phyloP scores from a whole-genome alignment of 2,113 vertebrate species.

The Lepus timidus region DNA sequence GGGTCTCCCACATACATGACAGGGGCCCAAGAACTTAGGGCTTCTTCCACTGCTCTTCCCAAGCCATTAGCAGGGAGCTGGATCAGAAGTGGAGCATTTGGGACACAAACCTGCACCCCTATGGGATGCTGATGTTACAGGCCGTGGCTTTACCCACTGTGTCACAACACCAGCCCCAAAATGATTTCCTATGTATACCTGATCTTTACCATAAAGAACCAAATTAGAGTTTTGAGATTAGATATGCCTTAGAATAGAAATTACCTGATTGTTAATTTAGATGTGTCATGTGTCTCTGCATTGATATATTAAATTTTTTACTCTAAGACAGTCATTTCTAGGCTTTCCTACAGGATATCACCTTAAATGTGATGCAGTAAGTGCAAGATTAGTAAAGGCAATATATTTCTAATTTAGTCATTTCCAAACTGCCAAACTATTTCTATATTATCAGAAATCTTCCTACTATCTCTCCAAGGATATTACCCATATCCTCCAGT shows the following conservation, averaged over 20 bases:
- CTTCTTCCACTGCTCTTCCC: no score
- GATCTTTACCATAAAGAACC: neutral
- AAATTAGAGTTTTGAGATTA: slow-evolving; percentile 26
- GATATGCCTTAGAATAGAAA: slow-evolving; percentile 15
- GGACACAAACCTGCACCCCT: no score
- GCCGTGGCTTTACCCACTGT: no score
- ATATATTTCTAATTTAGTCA: neutral
- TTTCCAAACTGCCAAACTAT: slow-evolving; percentile 12
- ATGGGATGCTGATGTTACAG: no score
- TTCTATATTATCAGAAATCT: neutral
- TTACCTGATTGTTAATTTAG: neutral
- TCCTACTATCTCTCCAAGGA: neutral
- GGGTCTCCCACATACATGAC: no score
- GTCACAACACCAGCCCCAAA: no score
- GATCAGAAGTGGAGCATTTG: no score
- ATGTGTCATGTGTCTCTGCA: neutral
- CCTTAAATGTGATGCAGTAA: slow-evolving; percentile 5
- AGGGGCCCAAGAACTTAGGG: no score
- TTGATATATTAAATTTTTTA: neutral
- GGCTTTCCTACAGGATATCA: neutral
- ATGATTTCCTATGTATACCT: neutral
- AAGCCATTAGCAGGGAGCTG: no score
- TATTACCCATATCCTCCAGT: neutral
- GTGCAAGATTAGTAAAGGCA: neutral
- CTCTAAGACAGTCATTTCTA: neutral